Base-by-base conservation (phyloP, 2,888 invertebrate genomes). In the Panopea generosa region DNA sequence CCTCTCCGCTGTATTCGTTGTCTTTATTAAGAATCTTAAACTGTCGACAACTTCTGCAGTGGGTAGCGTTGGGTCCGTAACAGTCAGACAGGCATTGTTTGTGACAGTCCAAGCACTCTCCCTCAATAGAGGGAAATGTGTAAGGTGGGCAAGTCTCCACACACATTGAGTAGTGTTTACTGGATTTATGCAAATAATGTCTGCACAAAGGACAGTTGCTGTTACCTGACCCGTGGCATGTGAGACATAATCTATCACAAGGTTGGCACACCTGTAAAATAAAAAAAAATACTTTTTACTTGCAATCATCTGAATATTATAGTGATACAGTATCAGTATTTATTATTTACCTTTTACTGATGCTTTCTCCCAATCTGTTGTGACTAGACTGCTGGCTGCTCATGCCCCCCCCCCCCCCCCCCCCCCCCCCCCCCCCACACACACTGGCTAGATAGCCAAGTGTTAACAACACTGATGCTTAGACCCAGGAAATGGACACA, bases 221-320 rank as follows among this genome's bases (percentile, higher is more conserved):
- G 85, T 97, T 96, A 26, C 98, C 98, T 89, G 96, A 97, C 1
- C 96, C 96, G 7, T 96, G 96, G 92, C 99, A 99, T 79, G 96
- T 95, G 83, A 96, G 95, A 91, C 99, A 99, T 47, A 96, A 94
- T 0, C 96, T 95, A 93, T 99, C 97, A 90, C 99, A 99, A 91
- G 96, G 96, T 74, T 97, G 94, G 90, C 99, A 99, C 38, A 98
- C 95, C 92, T 92, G 77, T 0, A 26, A 24, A 9, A 49, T 6
- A 29, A 33, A 11, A 18, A 33, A 4, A 33, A 33, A 33, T n/a
- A n/a, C n/a, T n/a, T n/a, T n/a, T n/a, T n/a, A n/a, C n/a, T n/a
- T n/a, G n/a, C n/a, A n/a, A n/a, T n/a, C n/a, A n/a, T n/a, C n/a
- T n/a, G n/a, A n/a, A n/a, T n/a, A n/a, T n/a, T n/a, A n/a, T n/a